These are phyloP conservation scores for Athene noctua DNA, from an alignment of 2,113 vertebrate genomes.

Conservation along the genomic window DNA sequence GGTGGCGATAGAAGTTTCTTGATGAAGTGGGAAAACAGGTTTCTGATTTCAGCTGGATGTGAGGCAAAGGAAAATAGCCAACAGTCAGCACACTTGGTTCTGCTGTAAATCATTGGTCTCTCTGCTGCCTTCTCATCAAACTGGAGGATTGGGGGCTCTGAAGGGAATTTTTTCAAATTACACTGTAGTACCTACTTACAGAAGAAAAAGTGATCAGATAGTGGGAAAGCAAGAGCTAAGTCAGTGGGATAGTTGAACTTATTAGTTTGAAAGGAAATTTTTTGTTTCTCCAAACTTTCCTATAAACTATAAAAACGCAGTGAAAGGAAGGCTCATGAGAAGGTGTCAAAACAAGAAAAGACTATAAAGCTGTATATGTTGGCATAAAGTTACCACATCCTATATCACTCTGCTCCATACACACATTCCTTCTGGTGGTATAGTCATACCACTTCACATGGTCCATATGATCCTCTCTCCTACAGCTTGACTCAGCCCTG, in stretches of 20 bases:
- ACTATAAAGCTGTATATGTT: not conserved
- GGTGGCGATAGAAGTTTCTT: not conserved
- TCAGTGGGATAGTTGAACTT: not conserved
- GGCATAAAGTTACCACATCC: not conserved
- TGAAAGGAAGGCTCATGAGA: not conserved
- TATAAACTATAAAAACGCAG: not conserved
- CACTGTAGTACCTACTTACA: not conserved
- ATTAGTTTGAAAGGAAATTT: not conserved
- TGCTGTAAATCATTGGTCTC: not conserved
- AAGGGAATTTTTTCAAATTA: not conserved
- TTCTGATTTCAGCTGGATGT: not conserved
- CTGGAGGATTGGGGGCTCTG: not conserved
- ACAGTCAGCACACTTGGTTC: slow-evolving; percentile 4
- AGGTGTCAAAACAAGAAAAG: not conserved
- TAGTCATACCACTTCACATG: not conserved
- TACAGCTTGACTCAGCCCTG: not conserved
- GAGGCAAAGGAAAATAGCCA: not conserved
- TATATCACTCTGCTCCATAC: not conserved
- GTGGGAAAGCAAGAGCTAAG: not conserved
- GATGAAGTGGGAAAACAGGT: slow-evolving; percentile 37
- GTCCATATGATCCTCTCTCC: not conserved
- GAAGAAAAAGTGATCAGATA: not conserved
- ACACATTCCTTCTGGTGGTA: not conserved
- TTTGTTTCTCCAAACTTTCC: not conserved
- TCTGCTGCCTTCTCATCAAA: not conserved